Conservation (phyloP, 1,140 invertebrate species). For the Anthonomus grandis region DNA sequence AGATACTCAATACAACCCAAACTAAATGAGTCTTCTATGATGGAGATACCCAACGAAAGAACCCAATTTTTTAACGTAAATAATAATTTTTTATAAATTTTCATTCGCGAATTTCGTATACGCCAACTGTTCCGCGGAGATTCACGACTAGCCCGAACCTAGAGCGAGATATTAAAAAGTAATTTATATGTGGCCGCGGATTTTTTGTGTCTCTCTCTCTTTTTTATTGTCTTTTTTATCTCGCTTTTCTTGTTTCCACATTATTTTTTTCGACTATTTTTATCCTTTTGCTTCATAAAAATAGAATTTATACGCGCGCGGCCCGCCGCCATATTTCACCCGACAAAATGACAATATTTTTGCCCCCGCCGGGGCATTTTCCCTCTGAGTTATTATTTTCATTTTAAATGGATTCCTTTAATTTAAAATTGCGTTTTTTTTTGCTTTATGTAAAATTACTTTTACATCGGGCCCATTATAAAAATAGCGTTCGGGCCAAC, state of each 20-base stretch:
- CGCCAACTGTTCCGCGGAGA: slow-evolving; percentile 35
- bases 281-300: slow-evolving; percentile 42
- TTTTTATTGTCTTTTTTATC: background rate
- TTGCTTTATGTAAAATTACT: slow-evolving; percentile 31
- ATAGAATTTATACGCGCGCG: slow-evolving; percentile 39
- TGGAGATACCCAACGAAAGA: no score
- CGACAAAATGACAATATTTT: slow-evolving; percentile 38
- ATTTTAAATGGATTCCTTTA: slow-evolving; percentile 39
- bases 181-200: slow-evolving; percentile 45
- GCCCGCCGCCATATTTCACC: slow-evolving; percentile 31
- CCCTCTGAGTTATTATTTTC: slow-evolving; percentile 34
- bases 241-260: background rate
- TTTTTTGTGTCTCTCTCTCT: slow-evolving; percentile 33
- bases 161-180: slow-evolving; percentile 48
- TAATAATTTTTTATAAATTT: slow-evolving; percentile 23
- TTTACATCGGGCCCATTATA: slow-evolving; percentile 33
- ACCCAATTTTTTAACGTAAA: no score
- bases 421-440: slow-evolving; percentile 31
- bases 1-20: no score
- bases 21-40: no score
- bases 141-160: slow-evolving; percentile 43
- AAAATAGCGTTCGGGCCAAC: slow-evolving; percentile 27
- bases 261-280: slow-evolving; percentile 40
- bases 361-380: slow-evolving; percentile 29
- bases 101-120: slow-evolving; percentile 19